A percentile compares a stretch with the other conserved stretches of the same genome.
Evolutionary conservation across 1,140 invertebrate species (phyloP).

Genomic region (Psilanteris sp.): DNA sequence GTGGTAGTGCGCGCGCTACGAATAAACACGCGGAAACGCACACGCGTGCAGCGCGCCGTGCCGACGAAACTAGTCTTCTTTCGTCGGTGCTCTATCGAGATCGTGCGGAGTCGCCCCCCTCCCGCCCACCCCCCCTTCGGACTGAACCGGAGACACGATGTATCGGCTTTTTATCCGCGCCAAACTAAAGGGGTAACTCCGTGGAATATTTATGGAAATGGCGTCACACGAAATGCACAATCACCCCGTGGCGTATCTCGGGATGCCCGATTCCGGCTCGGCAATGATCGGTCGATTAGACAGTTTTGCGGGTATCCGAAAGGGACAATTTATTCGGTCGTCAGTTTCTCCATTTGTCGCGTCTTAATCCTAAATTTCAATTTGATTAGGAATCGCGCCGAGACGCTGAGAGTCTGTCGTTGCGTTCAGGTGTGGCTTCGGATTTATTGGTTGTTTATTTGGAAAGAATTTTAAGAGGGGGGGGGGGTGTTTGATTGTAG

Average conservation of each 20-base stretch:
- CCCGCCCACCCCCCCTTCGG: constrained; percentile 18
- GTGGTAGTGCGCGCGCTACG: constrained; percentile 59
- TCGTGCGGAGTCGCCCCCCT: constrained; percentile 48
- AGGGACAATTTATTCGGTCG: no score
- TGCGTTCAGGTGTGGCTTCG: no score
- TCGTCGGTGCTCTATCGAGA: constrained; percentile 65
- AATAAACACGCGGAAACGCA: constrained; percentile 65
- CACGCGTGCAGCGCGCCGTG: constrained; percentile 55
- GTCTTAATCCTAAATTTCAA: no score
- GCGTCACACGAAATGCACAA: constrained; percentile 46
- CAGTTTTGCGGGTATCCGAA: no score
- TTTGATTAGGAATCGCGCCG: no score
- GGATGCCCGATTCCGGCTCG: constrained; percentile 16
- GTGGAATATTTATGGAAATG: constrained; percentile 60
- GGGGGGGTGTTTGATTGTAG: no score
- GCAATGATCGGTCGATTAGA: constrained; percentile 7
- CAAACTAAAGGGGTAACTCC: constrained; percentile 56
- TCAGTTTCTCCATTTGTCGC: no score
- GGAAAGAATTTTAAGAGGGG: no score
- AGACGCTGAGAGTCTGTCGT: no score
- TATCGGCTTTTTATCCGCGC: constrained; percentile 60
- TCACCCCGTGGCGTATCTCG: constrained; percentile 12
- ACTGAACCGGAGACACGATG: constrained; percentile 39
- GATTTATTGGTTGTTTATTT: no score
- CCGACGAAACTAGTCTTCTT: constrained; percentile 54